A percentile compares a stretch with the other conserved stretches of the same genome.
These are phyloP conservation scores for Venustoraphidia nigricollis DNA, from an alignment of 2,888 invertebrate species.

Conservation along the genomic window DNA sequence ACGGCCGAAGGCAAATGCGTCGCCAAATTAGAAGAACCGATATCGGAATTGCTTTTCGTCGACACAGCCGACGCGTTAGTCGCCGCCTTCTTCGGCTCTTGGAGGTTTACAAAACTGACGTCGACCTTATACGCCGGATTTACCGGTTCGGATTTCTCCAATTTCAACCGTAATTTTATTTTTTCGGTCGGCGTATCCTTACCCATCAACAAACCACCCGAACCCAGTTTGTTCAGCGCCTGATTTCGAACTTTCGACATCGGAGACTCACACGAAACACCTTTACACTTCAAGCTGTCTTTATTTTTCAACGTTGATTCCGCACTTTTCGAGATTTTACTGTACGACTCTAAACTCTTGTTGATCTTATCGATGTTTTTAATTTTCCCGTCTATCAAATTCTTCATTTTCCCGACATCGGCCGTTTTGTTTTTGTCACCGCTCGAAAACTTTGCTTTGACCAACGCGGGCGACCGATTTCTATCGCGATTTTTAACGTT, in stretches of 20 bases:
- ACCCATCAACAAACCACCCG: conserved; percentile 20
- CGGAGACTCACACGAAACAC: too few relatives aligned
- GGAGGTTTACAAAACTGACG: conserved; percentile 52
- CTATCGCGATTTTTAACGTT: conserved; percentile 19
- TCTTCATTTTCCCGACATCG: conserved; percentile 7
- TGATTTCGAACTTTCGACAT: conserved; percentile 3
- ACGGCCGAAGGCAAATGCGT: too few relatives aligned
- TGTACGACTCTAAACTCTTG: conserved; percentile 23
- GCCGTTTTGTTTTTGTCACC: conserved; percentile 10
- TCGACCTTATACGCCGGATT: conserved; percentile 69
- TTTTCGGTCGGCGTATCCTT: conserved; percentile 42
- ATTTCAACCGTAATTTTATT: conserved; percentile 64
- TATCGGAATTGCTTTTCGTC: too few relatives aligned
- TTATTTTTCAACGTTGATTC: conserved; percentile 12
- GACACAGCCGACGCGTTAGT: conserved; percentile 18
- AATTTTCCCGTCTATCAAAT: conserved; percentile 27
- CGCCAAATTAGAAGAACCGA: too few relatives aligned
- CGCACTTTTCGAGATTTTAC: conserved; percentile 4
- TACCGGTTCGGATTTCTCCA: conserved; percentile 70
- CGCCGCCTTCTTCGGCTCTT: conserved; percentile 26
- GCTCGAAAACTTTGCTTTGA: conserved; percentile 5
- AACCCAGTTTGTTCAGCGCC: conserved; percentile 23
- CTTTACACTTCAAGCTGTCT: neutral
- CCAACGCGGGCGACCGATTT: conserved; percentile 15
- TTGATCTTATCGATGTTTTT: conserved; percentile 22